Evolutionary conservation across 2,113 vertebrate species (phyloP).

Genomic region (Sminthopsis crassicaudata): DNA sequence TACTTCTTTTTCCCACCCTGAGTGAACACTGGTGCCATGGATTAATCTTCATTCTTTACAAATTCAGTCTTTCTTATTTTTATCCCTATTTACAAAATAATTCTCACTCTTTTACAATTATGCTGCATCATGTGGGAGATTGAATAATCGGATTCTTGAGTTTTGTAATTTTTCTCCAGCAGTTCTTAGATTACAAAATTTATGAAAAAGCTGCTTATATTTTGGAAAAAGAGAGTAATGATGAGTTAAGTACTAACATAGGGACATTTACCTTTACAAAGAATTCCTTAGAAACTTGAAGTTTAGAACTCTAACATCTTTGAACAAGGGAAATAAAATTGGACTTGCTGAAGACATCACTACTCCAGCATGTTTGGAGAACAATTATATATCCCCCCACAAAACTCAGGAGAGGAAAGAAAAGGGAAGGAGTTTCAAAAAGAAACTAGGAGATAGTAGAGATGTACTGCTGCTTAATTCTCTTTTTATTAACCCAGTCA

Average conservation of each 20-base stretch:
- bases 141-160: slow-evolving; percentile 53
- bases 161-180: slow-evolving; percentile 49
- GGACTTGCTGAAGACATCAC: background rate
- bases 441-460: too few species aligned
- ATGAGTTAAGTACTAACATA: slow-evolving; percentile 24
- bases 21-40: too few species aligned
- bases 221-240: slow-evolving; percentile 16
- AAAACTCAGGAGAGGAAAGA: too few species aligned
- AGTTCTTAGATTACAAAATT: slow-evolving; percentile 54
- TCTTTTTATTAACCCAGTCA: slow-evolving; percentile 7
- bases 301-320: slow-evolving; percentile 23
- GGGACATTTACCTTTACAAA: background rate
- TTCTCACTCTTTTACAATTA: slow-evolving; percentile 26
- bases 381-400: too few species aligned
- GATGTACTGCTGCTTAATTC: too few species aligned
- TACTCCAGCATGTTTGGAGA: too few species aligned
- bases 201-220: slow-evolving; percentile 34
- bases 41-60: too few species aligned
- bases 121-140: slow-evolving; percentile 18
- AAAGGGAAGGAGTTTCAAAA: too few species aligned
- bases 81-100: too few species aligned
- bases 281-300: background rate
- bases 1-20: background rate
- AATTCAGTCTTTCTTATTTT: too few species aligned
- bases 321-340: slow-evolving; percentile 30